Base-by-base conservation (phyloP, 2,797 vertebrate genomes). In the Ciconia nigra region DNA sequence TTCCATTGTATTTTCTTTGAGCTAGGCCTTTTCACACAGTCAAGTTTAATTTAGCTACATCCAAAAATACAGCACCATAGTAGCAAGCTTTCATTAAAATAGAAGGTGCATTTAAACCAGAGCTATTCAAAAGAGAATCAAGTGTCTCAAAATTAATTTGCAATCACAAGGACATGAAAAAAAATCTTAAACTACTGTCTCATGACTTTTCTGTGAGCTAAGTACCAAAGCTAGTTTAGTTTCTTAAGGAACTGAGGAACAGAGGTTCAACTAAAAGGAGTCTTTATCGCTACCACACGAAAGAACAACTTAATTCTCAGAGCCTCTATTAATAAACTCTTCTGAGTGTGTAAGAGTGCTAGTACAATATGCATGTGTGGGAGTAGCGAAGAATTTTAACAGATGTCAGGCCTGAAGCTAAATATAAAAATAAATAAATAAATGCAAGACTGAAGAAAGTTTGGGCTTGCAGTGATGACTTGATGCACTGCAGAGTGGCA, bases 31-130 rank as follows among this genome's bases (percentile, higher is more conserved):
- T 98, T 96, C 93, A 97, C 51, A 79, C 26, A 96, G 84, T 87
- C 83, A 65, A 58, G 72, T 88, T 81, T 90, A 97, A 98, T 98
- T 97, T 93, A 95, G 88, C 84, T 86, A 87, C 57, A 88, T 96
- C 95, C 29, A 96, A 94, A 97, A 97, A 92, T 65, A 89, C 6
- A 93, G 57, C 96, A 61, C 44, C n/a, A 94, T 25, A 85, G 87
- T 92, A 97, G 93, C 85, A 97, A 87, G 80, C 51, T 79, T 83
- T 96, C 59, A 78, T 95, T 77, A 69, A 92, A 94, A 91, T 14
- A 95, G 89, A 96, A 94, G 8, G 8, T 72, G 46, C 65, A 83
- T 95, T 96, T 96, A 93, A 97, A 97, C 33, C 65, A 85, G n/a
- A 90, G 78, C 89, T 96, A 96, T 92, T 96, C 88, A 95, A 96